These are phyloP conservation scores for Myrmecobius fasciatus DNA, from an alignment of 2,113 vertebrate genomes.

Conservation along the genomic window DNA sequence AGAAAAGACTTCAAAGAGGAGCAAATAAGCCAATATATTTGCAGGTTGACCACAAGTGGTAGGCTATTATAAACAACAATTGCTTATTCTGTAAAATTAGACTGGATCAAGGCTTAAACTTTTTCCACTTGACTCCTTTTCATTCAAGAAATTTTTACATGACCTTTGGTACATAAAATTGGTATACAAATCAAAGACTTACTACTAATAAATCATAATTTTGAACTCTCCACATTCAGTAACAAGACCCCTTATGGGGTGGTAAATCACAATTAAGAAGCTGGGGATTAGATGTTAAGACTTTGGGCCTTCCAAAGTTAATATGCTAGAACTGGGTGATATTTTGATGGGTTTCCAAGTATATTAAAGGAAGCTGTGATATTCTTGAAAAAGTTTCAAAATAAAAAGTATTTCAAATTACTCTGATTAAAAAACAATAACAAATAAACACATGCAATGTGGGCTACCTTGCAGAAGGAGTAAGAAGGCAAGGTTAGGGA, in stretches of 20 bases:
- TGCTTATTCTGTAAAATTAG: not conserved
- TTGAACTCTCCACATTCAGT: too few species aligned
- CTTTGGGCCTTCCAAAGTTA: not conserved
- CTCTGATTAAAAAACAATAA: not conserved
- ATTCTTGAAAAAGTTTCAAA: slow-evolving; percentile 42
- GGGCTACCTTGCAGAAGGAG: not conserved
- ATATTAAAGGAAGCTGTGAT: not conserved
- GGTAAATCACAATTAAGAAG: too few species aligned
- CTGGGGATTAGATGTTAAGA: too few species aligned
- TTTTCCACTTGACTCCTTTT: too few species aligned
- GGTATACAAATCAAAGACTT: too few species aligned
- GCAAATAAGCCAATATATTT: not conserved
- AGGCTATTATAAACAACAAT: not conserved
- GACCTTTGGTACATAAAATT: too few species aligned
- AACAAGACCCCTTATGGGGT: too few species aligned
- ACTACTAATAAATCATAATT: too few species aligned
- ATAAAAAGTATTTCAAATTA: slow-evolving; percentile 16
- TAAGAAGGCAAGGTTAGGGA: too few species aligned
- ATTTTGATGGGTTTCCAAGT: not conserved
- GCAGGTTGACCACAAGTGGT: not conserved
- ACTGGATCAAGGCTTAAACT: too few species aligned
- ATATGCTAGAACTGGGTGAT: not conserved
- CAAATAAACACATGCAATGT: not conserved
- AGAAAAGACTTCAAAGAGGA: not conserved
- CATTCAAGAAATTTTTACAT: too few species aligned